Conservation (phyloP, 2,888 invertebrate species). For the Dioctria linearis region DNA sequence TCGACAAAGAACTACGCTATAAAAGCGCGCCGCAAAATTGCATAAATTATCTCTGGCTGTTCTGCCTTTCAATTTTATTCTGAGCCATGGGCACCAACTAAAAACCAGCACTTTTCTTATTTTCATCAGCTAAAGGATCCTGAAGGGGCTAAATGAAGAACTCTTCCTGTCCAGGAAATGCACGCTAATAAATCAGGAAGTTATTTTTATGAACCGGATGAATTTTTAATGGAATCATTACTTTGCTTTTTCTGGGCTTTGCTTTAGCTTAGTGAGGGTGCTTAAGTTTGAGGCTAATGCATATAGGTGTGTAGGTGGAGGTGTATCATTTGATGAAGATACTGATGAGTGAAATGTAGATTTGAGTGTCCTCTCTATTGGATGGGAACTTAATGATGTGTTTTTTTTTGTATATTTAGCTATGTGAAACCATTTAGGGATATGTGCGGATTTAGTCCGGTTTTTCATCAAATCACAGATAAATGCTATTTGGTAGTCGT, state of each 20-base stretch:
- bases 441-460: no score
- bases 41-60: constrained; percentile 49
- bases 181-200: constrained; percentile 54
- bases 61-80: constrained; percentile 49
- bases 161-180: constrained; percentile 52
- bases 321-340: no score
- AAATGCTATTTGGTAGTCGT: no score
- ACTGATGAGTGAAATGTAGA: no score
- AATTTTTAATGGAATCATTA: constrained; percentile 53
- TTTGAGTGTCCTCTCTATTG: no score
- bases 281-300: no score
- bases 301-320: no score
- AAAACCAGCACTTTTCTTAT: constrained; percentile 30
- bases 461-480: no score
- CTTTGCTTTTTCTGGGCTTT: constrained; percentile 33
- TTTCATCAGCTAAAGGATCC: constrained; percentile 20
- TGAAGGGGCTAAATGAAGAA: constrained; percentile 32
- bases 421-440: no score
- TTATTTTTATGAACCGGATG: constrained; percentile 53
- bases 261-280: not conserved
- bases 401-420: no score
- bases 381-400: no score
- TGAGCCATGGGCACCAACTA: constrained; percentile 16
- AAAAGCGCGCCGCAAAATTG: constrained; percentile 41
- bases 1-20: constrained; percentile 32